Percentiles rank a stretch among this genome's conserved stretches.
These are phyloP conservation scores for Drosophila borealis DNA, from an alignment of 2,888 invertebrate genomes.

Conservation along the genomic window DNA sequence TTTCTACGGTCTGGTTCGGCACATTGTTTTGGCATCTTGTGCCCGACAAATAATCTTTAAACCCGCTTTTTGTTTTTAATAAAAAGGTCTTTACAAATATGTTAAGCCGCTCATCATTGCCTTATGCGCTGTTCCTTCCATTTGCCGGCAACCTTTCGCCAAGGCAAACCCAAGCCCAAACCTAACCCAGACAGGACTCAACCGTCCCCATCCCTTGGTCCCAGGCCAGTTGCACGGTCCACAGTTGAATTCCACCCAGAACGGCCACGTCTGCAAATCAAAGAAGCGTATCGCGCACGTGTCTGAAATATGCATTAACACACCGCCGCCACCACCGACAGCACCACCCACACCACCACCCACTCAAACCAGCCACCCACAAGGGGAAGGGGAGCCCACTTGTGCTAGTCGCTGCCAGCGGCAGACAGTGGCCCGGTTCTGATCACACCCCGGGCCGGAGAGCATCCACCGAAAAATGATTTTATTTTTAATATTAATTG, in stretches of 20 bases:
- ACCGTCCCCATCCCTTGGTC: neutral
- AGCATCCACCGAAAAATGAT: slow-evolving; percentile 65
- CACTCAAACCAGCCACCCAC: neutral
- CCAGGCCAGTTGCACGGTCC: slow-evolving; percentile 3
- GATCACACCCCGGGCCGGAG: slow-evolving; percentile 28
- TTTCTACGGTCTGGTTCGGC: too few relatives aligned
- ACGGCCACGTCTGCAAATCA: slow-evolving; percentile 70
- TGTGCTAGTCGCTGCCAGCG: slow-evolving; percentile 30
- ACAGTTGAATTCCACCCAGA: slow-evolving; percentile 29
- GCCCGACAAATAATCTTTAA: slow-evolving; percentile 64
- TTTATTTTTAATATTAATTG: slow-evolving; percentile 80
- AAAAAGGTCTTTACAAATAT: slow-evolving; percentile 79
- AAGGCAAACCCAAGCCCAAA: slow-evolving; percentile 1
- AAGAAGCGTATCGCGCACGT: slow-evolving; percentile 79
- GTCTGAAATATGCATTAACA: slow-evolving; percentile 81
- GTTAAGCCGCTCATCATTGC: slow-evolving; percentile 80
- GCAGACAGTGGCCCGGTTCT: slow-evolving; percentile 35
- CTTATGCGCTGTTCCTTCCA: slow-evolving; percentile 28
- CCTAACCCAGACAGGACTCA: neutral
- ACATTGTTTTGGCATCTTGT: slow-evolving; percentile 1
- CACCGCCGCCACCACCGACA: slow-evolving; percentile 54
- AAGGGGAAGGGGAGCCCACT: neutral
- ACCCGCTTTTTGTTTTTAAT: slow-evolving; percentile 71
- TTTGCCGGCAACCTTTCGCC: slow-evolving; percentile 30
- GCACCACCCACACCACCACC: slow-evolving; percentile 10